Evolutionary conservation across 2,888 invertebrate species (phyloP).

Genomic region (Cynaeus angustus): DNA sequence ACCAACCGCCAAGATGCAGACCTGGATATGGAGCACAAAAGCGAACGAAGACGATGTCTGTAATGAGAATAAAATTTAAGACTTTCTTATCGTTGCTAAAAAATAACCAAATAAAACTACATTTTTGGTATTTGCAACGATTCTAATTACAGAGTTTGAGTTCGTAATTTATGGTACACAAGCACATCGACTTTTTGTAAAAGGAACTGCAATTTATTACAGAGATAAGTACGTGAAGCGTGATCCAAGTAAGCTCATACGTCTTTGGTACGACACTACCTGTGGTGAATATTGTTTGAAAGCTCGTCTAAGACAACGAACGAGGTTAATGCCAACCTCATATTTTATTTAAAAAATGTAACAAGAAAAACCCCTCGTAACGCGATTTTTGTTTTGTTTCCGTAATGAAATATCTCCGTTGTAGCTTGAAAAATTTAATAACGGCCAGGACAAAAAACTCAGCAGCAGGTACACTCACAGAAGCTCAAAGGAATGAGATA

Average conservation of each 20-base stretch:
- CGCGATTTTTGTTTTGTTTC: constrained; percentile 20
- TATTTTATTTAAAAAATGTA: constrained; percentile 7
- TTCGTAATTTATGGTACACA: too few relatives aligned
- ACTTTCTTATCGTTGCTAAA: too few relatives aligned
- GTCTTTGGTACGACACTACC: not conserved
- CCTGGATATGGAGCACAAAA: not conserved
- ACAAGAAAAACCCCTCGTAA: not conserved
- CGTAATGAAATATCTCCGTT: constrained; percentile 26
- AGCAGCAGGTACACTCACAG: constrained; percentile 17
- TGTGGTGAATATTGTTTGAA: constrained; percentile 6
- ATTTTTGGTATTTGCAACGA: too few relatives aligned
- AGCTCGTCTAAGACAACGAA: not conserved
- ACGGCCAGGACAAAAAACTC: constrained; percentile 6
- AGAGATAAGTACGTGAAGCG: too few relatives aligned
- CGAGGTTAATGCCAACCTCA: not conserved
- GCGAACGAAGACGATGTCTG: not conserved
- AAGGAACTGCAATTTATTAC: too few relatives aligned
- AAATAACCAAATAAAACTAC: constrained; percentile 3
- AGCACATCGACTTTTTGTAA: too few relatives aligned
- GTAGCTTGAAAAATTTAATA: constrained; percentile 30
- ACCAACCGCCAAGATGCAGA: not conserved
- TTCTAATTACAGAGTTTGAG: too few relatives aligned
- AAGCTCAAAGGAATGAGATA: constrained; percentile 30
- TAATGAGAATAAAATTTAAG: too few relatives aligned
- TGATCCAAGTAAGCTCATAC: too few relatives aligned